phyloP scores from a whole-genome alignment of 64 coral and sea anemone genomes.

The Montipora cactus region DNA sequence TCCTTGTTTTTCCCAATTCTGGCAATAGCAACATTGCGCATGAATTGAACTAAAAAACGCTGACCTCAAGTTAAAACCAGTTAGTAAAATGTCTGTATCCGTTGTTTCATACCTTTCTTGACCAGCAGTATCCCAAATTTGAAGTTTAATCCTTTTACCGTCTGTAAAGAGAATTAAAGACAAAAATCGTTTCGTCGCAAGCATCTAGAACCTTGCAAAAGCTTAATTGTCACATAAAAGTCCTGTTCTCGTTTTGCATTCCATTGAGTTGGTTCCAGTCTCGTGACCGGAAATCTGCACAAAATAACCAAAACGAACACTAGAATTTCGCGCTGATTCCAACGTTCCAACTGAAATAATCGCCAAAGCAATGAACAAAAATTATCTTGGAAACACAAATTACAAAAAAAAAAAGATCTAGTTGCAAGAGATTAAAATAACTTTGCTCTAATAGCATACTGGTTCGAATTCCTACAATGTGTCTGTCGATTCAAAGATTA shows the following conservation, averaged over 20 bases:
- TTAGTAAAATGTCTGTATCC: not conserved
- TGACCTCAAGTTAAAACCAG: not conserved
- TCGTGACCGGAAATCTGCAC: not conserved
- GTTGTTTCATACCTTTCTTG: not conserved
- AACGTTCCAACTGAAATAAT: not conserved
- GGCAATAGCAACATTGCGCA: no score
- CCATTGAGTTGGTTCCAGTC: not conserved
- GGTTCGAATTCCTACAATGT: no score
- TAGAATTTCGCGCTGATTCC: not conserved
- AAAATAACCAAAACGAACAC: not conserved
- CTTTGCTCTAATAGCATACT: no score
- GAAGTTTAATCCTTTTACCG: conserved; percentile 88
- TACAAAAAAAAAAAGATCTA: no score
- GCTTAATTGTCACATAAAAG: not conserved
- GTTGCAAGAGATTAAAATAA: no score
- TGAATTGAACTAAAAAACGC: no score
- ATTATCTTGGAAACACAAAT: no score
- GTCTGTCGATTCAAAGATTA: no score
- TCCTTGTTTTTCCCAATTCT: no score
- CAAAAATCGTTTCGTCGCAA: not conserved
- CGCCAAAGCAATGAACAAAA: not conserved
- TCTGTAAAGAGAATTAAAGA: conserved; percentile 34
- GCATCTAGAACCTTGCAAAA: not conserved
- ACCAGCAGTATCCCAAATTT: conserved; percentile 93
- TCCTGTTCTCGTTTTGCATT: not conserved